Evolutionary conservation across 2,113 vertebrate genomes (phyloP).

Genomic region (Sitta europaea): DNA sequence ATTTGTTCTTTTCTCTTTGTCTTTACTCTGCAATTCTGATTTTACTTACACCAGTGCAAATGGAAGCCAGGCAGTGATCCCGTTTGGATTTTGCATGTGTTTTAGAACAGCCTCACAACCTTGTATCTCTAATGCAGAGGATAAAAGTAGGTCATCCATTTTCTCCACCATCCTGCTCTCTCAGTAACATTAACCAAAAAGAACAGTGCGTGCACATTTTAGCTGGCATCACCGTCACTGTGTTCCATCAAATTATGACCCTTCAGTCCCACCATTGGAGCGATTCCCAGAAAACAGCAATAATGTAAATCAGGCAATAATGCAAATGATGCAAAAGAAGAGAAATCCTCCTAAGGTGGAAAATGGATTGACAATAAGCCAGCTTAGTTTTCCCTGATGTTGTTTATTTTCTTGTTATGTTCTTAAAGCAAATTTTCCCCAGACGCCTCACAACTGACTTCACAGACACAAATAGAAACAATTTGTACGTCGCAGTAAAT

Average conservation of each 20-base stretch:
- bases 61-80: background rate
- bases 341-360: background rate
- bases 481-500: background rate
- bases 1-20: background rate
- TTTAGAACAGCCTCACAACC: background rate
- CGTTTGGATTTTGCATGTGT: background rate
- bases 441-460: background rate
- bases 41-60: background rate
- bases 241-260: slow-evolving; percentile 42
- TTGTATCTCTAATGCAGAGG: background rate
- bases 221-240: background rate
- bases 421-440: slow-evolving; percentile 42
- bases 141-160: slow-evolving; percentile 61
- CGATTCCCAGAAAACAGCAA: background rate
- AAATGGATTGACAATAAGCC: slow-evolving; percentile 16
- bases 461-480: slow-evolving; percentile 13
- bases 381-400: background rate
- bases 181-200: background rate
- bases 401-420: slow-evolving; percentile 34
- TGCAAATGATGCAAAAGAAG: background rate
- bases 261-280: background rate
- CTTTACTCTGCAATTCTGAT: background rate
- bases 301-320: slow-evolving; percentile 29
- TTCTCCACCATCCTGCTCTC: background rate
- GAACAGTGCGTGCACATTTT: slow-evolving; percentile 3